Evolutionary conservation across 1,140 invertebrate species (phyloP).

Genomic region (Neoseiulus cucumeris): DNA sequence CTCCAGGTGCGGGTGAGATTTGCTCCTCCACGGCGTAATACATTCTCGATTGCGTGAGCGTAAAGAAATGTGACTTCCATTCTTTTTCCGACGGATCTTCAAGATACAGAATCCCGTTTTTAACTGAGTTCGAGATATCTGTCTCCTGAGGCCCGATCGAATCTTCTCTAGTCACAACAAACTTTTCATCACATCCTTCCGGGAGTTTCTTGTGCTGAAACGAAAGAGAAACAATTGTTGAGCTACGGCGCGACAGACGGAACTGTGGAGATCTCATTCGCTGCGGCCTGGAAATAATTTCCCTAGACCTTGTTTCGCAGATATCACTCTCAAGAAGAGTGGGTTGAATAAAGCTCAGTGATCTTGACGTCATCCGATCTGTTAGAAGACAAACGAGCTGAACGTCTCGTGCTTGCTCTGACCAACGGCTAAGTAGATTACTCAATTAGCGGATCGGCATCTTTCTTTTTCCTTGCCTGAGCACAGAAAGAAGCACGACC

Average conservation of each 20-base stretch:
- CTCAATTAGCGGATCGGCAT: no score
- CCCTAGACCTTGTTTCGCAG: no score
- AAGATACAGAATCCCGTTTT: conserved; percentile 73
- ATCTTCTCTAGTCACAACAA: conserved; percentile 40
- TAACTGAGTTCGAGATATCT: conserved; percentile 66
- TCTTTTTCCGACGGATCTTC: conserved; percentile 64
- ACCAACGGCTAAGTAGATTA: no score
- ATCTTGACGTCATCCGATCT: no score
- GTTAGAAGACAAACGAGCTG: no score
- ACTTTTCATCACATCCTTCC: conserved; percentile 54
- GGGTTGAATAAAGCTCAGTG: no score
- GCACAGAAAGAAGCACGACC: no score
- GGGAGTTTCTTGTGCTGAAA: conserved; percentile 68
- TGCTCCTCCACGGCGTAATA: conserved; percentile 51
- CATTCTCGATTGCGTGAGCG: conserved; percentile 67
- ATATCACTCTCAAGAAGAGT: no score
- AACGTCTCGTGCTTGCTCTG: no score
- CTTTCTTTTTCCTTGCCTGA: no score
- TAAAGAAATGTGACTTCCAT: conserved; percentile 87
- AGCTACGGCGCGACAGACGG: no score
- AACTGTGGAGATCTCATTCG: neutral
- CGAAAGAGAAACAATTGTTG: conserved; percentile 14
- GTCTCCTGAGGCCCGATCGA: conserved; percentile 34
- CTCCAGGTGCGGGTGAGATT: conserved; percentile 23
- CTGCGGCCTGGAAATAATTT: neutral